Evolutionary conservation across 2,888 invertebrate genomes (phyloP).

Genomic region (Drosophila limbata): DNA sequence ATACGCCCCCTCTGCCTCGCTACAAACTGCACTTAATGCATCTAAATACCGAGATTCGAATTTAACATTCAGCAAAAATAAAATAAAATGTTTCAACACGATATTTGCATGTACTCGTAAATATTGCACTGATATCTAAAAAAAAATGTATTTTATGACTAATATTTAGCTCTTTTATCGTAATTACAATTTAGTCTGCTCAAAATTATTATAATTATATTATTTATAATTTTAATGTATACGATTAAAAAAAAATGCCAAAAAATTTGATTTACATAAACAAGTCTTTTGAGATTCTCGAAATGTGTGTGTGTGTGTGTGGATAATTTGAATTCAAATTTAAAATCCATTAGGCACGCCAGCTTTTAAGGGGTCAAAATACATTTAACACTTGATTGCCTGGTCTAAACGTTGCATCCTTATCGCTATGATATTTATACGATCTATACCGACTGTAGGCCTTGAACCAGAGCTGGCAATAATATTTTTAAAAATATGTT

Average conservation of each 20-base stretch:
- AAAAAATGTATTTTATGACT: slow-evolving; percentile 33
- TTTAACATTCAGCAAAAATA: slow-evolving; percentile 21
- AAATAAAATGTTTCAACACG: slow-evolving; percentile 44
- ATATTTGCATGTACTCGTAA: slow-evolving; percentile 55
- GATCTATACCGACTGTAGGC: not conserved
- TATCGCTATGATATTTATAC: slow-evolving; percentile 17
- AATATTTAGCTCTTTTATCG: slow-evolving; percentile 1
- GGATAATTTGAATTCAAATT: slow-evolving; percentile 53
- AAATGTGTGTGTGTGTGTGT: slow-evolving; percentile 26
- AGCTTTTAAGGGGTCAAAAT: not conserved
- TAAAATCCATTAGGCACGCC: slow-evolving; percentile 68
- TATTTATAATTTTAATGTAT: slow-evolving; percentile 4
- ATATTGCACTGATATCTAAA: slow-evolving; percentile 68
- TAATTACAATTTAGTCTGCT: slow-evolving; percentile 22
- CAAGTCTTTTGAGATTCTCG: slow-evolving; percentile 77
- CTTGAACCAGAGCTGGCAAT: slow-evolving; percentile 1
- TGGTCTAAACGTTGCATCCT: not conserved
- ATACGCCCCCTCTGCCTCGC: slow-evolving; percentile 34
- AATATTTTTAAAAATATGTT: not conserved
- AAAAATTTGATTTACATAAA: slow-evolving; percentile 59
- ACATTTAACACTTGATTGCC: slow-evolving; percentile 19
- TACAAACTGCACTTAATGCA: slow-evolving; percentile 40
- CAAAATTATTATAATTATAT: slow-evolving; percentile 11
- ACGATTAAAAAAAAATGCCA: slow-evolving; percentile 48
- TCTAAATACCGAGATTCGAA: slow-evolving; percentile 68